Base-by-base conservation (phyloP, 2,797 vertebrate species). In the Kryptolebias ocellatus region DNA sequence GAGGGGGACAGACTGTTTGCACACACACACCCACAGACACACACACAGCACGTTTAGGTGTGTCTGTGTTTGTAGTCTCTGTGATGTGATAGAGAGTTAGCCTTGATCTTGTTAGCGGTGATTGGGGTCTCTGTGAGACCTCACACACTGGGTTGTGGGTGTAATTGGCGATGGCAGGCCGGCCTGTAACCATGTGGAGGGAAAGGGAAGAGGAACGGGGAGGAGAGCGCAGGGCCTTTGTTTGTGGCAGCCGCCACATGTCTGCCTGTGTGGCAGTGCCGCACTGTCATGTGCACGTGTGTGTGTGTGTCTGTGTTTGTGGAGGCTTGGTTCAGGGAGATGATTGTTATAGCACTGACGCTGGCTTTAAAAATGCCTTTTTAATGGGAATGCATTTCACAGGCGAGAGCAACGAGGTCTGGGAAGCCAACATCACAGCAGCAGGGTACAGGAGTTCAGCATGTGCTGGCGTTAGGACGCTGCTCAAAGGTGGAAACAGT, bases 321-420 rank as follows among this genome's bases (percentile, higher is more conserved):
- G 39, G 39, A 42, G 39, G 39, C 11, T 42, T 42, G 91, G 89
- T 90, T 92, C 67, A 74, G 84, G 88, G 86, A 91, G 91, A 92
- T 93, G 92, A 94, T 93, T 91, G 92, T 94, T 94, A 93, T 92
- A 92, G 92, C 89, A 81, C 85, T 93, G 85, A 90, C 89, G 90
- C 89, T 93, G 91, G 88, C 90, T 93, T 93, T 92, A 92, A 93
- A 93, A 94, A 92, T 84, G 81, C 82, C 89, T 92, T 92, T 93
- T 93, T 92, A 93, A 93, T 92, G 90, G 91, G 90, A 92, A 93
- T 88, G 90, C 86, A 73, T 93, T 94, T 94, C 92, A 92, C 91
- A 93, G 90, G 90, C 91, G 67, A 90, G 87, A 90, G 85, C 87
- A 85, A 67, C 45, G 72, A 90, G 87, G 87, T 89, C 90, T 91